Conservation (phyloP, 35 echinoderm and acorn worm species). For the Heliocidaris tuberculata region DNA sequence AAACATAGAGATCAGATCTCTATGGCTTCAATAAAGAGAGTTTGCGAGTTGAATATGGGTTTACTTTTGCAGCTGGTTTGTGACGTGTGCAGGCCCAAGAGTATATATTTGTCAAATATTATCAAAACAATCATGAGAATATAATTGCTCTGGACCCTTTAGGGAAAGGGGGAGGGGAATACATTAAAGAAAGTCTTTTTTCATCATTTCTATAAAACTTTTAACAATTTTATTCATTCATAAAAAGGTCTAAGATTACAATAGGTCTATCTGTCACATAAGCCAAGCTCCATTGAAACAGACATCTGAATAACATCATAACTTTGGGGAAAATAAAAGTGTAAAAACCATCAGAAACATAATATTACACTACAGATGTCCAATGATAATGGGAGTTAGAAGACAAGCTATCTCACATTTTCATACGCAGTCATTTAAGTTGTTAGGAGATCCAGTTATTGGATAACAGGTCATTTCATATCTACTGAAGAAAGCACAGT, state of each 20-base stretch:
- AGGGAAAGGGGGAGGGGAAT: background rate
- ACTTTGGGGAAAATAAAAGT: too few relatives aligned
- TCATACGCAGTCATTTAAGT: background rate
- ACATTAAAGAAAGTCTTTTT: background rate
- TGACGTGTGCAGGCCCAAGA: background rate
- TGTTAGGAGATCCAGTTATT: background rate
- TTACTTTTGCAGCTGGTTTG: background rate
- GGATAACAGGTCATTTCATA: background rate
- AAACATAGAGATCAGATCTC: too few relatives aligned
- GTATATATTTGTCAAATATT: background rate
- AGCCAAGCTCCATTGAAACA: too few relatives aligned
- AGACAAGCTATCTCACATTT: background rate
- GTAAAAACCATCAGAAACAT: too few relatives aligned
- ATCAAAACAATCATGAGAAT: background rate
- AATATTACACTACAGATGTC: background rate
- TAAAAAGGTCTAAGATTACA: too few relatives aligned
- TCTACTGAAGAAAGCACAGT: background rate
- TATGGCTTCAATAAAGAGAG: background rate
- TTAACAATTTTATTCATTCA: too few relatives aligned
- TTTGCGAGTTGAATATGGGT: background rate
- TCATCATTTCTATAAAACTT: background rate
- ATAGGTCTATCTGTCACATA: too few relatives aligned
- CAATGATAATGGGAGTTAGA: background rate
- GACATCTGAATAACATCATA: too few relatives aligned
- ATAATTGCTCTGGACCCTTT: background rate